These are phyloP conservation scores for Chrysomallon squamiferum DNA, from an alignment of 1,140 invertebrate species.

Conservation along the genomic window DNA sequence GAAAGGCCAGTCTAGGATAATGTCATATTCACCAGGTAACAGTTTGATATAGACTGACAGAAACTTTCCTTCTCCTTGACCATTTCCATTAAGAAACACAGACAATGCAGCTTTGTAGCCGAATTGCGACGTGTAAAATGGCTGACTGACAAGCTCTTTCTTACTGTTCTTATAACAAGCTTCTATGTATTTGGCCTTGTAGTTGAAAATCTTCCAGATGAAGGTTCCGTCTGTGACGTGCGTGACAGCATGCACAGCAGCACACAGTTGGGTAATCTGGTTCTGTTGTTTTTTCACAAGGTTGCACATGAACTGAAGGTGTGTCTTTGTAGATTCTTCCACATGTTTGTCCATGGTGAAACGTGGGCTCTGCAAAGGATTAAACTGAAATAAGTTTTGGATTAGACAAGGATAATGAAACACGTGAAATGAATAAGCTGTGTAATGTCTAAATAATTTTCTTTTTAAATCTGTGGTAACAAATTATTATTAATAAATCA, in stretches of 20 bases:
- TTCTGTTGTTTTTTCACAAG: constrained; percentile 85
- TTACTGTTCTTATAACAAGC: constrained; percentile 77
- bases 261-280: constrained; percentile 79
- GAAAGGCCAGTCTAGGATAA: constrained; percentile 93
- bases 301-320: constrained; percentile 83
- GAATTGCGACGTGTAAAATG: constrained; percentile 94
- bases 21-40: constrained; percentile 92
- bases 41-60: constrained; percentile 95
- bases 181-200: constrained; percentile 84
- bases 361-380: constrained; percentile 62
- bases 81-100: constrained; percentile 93
- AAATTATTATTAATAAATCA: no score
- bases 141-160: constrained; percentile 86
- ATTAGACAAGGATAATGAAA: constrained; percentile 1
- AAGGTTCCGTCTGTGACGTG: constrained; percentile 73
- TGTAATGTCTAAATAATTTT: no score
- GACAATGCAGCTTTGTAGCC: constrained; percentile 94
- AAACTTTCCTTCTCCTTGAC: constrained; percentile 89
- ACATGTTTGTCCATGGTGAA: constrained; percentile 83
- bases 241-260: constrained; percentile 71
- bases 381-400: constrained; percentile 9
- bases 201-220: constrained; percentile 91
- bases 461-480: no score
- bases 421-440: neutral
- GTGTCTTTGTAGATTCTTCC: constrained; percentile 81